phyloP scores from a whole-genome alignment of 2,888 invertebrate genomes.

The Syrista parreyssii region DNA sequence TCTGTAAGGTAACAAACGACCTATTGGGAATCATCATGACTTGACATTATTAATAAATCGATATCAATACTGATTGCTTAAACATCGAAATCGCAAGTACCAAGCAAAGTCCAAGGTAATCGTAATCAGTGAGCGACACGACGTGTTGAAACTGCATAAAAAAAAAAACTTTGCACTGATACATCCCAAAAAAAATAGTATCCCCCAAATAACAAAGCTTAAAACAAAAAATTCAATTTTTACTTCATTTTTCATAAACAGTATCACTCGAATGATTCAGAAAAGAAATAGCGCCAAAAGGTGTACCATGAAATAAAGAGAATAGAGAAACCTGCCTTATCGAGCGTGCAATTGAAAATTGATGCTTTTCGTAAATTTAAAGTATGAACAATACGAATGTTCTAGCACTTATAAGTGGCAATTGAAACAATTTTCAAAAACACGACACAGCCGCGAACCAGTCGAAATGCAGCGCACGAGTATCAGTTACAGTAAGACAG shows the following conservation, averaged over 20 bases:
- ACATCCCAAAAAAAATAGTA: too few species aligned
- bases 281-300: background rate
- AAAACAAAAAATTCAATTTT: too few species aligned
- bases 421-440: background rate
- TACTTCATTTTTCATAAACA: too few species aligned
- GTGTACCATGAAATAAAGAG: background rate
- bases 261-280: too few species aligned
- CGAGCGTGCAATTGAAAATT: background rate
- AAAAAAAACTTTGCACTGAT: too few species aligned
- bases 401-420: background rate
- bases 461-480: background rate
- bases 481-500: background rate
- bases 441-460: background rate
- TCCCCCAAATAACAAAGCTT: too few species aligned
- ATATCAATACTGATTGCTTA: background rate
- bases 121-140: too few species aligned
- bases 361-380: background rate
- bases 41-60: background rate
- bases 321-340: background rate
- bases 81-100: background rate
- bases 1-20: background rate
- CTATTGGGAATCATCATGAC: background rate
- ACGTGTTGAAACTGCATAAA: too few species aligned
- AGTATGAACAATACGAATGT: background rate
- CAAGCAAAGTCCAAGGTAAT: background rate